Evolutionary conservation across 2,113 vertebrate species (phyloP), one percentile per base, ranked within the genome.

Genomic region (Vidua chalybeata): DNA sequence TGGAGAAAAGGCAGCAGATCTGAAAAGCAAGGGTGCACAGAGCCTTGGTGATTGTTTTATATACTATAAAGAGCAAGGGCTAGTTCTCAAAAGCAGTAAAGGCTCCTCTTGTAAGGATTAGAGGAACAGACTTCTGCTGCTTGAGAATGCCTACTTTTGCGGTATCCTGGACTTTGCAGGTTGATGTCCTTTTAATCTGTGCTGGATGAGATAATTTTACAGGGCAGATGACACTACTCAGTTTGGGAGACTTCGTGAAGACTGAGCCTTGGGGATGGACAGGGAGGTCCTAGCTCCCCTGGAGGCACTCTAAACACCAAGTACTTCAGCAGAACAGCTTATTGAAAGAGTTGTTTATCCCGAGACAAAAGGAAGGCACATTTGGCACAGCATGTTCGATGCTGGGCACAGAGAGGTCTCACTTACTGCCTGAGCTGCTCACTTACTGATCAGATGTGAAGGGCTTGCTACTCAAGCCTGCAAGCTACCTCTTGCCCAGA

Each of bases 111-210:
- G 23, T 66, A 86, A 67, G 23, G 28, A 75, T 52, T 10, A 54
- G 63, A 72, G 23, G 24, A 91, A 43, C 27, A 67, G 56, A 51
- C 4, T 66, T 83, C 24, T 54, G 24, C 56, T 93, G 48, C n/a
- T 62, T 58, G 41, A 84, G 51, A 24, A 26, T 67, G 20, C 9
- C 37, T n/a, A 31, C 4, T 76, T 93, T 63, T 86, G 33, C 46
- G 68, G 4, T 37, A 22, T 31, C n/a, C 28, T 43, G 55, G 63
- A 31, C 46, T 45, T 49, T 82, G 67, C 0, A 0, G 10, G 5
- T 58, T 82, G 64, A n/a, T 81, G 46, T 66, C 45, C 19, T 81
- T 61, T 87, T 6, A 0, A 23, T 78, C 69, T 4, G 2, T 73
- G 27, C 16, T 81, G 61, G 56, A 27, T 33, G 18, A 39, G 24